phyloP scores from a whole-genome alignment of 2,888 invertebrate genomes.

The Acleris laterana region DNA sequence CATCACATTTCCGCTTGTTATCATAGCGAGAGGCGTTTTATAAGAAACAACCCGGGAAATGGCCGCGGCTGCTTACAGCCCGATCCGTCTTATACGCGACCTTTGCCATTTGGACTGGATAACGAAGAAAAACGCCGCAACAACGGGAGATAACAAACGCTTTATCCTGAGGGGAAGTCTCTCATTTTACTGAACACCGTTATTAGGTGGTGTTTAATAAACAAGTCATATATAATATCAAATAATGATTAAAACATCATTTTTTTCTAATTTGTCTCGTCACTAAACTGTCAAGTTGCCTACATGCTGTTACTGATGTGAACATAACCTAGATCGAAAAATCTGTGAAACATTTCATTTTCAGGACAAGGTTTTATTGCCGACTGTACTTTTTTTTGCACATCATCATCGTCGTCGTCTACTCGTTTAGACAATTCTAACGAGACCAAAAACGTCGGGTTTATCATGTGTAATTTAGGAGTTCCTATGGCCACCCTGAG shows the following conservation, averaged over 20 bases:
- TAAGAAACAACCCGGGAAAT: conserved; percentile 40
- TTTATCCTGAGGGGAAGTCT: conserved; percentile 19
- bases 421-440: too few species aligned
- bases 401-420: too few species aligned
- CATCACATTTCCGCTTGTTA: conserved; percentile 42
- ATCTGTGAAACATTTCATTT: too few species aligned
- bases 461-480: too few species aligned
- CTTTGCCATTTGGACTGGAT: conserved; percentile 49
- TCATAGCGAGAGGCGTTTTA: conserved; percentile 42
- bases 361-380: too few species aligned
- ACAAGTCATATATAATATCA: background rate
- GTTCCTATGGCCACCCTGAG: too few species aligned
- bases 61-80: conserved; percentile 43
- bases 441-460: too few species aligned
- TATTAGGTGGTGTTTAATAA: conserved; percentile 12
- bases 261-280: too few species aligned
- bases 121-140: conserved; percentile 40
- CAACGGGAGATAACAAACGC: conserved; percentile 32
- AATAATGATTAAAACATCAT: too few species aligned
- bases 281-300: fast-evolving
- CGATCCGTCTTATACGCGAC: conserved; percentile 43
- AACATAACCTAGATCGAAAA: too few species aligned
- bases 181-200: conserved; percentile 12
- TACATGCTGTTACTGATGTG: too few species aligned
- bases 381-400: too few species aligned